Percentiles rank a stretch among this genome's conserved stretches.
Evolutionary conservation across 2,888 invertebrate species (phyloP).

Genomic region (Panopea generosa): DNA sequence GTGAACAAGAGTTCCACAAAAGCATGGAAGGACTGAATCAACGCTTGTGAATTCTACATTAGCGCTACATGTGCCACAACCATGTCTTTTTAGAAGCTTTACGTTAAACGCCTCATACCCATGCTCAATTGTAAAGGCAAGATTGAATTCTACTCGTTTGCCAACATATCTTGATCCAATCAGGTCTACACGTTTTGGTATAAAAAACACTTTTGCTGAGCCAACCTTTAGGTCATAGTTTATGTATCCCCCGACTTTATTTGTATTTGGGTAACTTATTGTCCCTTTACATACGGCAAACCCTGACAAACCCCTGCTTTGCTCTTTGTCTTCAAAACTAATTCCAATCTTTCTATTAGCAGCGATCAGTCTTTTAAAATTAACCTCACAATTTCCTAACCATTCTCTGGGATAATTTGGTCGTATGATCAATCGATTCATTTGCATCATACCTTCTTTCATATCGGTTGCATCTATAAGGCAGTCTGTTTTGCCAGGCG

Average conservation of each 20-base stretch:
- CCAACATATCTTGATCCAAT: constrained; percentile 44
- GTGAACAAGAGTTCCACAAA: constrained; percentile 32
- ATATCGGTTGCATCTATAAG: constrained; percentile 54
- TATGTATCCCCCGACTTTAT: constrained; percentile 50
- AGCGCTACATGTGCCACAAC: constrained; percentile 35
- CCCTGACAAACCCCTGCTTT: not conserved
- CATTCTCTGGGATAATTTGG: constrained; percentile 67
- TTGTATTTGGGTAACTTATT: constrained; percentile 59
- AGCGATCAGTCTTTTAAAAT: constrained; percentile 17
- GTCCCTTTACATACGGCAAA: constrained; percentile 58
- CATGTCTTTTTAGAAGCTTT: constrained; percentile 31
- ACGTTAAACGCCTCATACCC: constrained; percentile 60
- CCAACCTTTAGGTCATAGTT: constrained; percentile 49
- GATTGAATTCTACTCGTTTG: constrained; percentile 44
- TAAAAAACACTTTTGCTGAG: constrained; percentile 32
- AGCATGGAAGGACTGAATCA: constrained; percentile 16
- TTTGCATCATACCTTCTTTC: constrained; percentile 51
- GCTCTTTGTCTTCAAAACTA: not conserved
- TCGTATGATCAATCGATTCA: constrained; percentile 45
- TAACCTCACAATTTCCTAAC: constrained; percentile 52
- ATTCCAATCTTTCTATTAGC: constrained; percentile 23
- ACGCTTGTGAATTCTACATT: constrained; percentile 43
- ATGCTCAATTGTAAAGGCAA: constrained; percentile 47
- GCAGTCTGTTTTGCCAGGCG: constrained; percentile 58
- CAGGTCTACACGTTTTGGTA: constrained; percentile 25